These are phyloP conservation scores for Ischnus inquisitorius DNA, from an alignment of 2,888 invertebrate genomes.

Conservation along the genomic window DNA sequence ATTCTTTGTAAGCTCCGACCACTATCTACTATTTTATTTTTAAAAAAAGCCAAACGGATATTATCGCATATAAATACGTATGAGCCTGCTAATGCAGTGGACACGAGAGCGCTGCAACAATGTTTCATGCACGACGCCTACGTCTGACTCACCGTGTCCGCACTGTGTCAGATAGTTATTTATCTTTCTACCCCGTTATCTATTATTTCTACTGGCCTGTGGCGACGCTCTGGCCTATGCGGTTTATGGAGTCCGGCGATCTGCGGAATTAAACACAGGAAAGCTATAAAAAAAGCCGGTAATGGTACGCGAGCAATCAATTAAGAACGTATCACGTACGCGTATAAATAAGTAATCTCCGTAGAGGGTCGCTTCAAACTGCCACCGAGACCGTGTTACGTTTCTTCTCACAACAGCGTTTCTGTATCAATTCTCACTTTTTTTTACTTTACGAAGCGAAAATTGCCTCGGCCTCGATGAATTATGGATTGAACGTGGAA, in stretches of 20 bases:
- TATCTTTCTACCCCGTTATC: conserved; percentile 9
- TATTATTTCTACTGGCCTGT: neutral
- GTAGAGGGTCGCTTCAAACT: conserved; percentile 5
- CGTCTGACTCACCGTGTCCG: conserved; percentile 9
- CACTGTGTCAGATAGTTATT: conserved; percentile 12
- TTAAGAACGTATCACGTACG: conserved; percentile 41
- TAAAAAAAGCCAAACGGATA: neutral
- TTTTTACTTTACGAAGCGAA: conserved; percentile 30
- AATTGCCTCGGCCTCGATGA: conserved; percentile 10
- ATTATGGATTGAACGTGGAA: conserved; percentile 24
- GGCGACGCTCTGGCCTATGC: neutral
- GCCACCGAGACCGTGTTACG: neutral
- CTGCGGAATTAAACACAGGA: conserved; percentile 31
- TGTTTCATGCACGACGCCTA: neutral
- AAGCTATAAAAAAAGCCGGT: neutral
- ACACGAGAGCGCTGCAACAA: conserved; percentile 9
- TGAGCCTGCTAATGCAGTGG: neutral
- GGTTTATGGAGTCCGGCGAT: neutral
- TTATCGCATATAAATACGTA: neutral
- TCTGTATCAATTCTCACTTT: conserved; percentile 28
- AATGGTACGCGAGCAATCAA: conserved; percentile 32
- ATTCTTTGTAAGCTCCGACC: neutral
- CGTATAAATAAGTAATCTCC: conserved; percentile 39
- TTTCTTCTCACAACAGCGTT: neutral
- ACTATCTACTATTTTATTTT: neutral